Base-by-base conservation (phyloP, 2,113 vertebrate species). In the Brachirus orientalis region DNA sequence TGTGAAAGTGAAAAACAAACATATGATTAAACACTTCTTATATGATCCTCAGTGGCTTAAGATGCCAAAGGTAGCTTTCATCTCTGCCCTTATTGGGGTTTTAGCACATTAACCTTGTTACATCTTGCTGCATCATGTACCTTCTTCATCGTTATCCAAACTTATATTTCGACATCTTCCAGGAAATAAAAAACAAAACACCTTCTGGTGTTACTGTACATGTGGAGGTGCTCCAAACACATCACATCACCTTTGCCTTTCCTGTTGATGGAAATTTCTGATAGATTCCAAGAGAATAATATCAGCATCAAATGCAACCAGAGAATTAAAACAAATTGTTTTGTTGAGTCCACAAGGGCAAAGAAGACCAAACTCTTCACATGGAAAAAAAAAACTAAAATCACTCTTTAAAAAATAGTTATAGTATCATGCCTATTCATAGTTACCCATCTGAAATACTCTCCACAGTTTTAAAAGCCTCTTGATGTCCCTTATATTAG, bases 231-330 rank as follows among this genome's bases (percentile, higher is more conserved):
- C 44, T 79, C 68, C 77, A 79, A 78, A 82, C 2, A 35, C 57
- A 85, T 87, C 69, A 88, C 86, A 84, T 90, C 84, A 87, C 79
- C 41, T 43, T 72, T 63, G 65, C 46, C 55, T 82, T 90, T 84
- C 83, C 79, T 84, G 86, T 81, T 86, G 78, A 62, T 71, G 36
- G 57, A 83, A 77, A 53, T 14, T 1, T 16, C 14, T 58, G 54
- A 73, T 51, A 62, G 64, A 10, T 17, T 66, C n/a, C 17, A 18
- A 62, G 37, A 17, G 18, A 44, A 3, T 8, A 10, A 45, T 57
- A 48, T 37, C 6, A 7, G 22, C 51, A 72, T 63, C 59, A 17
- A 60, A 75, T 70, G 40, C 38, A 63, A 63, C 63, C 10, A 37
- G 0, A 3, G 18, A 55, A 69, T 40, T 43, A 4, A 4, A 54